Base-by-base conservation (phyloP, 1,140 invertebrate species). In the Octopus sinensis region DNA sequence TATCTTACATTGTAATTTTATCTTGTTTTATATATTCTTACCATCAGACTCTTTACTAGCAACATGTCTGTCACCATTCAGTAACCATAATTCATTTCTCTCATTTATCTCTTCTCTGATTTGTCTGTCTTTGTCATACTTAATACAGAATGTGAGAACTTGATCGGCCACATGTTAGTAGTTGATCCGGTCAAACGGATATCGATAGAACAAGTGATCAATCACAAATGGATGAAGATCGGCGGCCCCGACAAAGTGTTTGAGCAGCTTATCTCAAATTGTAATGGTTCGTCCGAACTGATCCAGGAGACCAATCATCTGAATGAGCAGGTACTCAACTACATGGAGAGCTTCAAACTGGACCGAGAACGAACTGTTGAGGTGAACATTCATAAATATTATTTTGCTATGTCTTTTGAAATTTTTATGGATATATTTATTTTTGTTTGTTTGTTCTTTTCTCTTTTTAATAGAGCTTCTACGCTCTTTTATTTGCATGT, bases 341-440 rank as follows among this genome's bases (percentile, higher is more conserved):
- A 98, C 51, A 98, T 98, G 96, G 95, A 96, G 85, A 96, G 95
- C 87, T 93, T 97, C 82, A 96, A 96, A 62, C 96, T 98, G 83
- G 96, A 97, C 88, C 94, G 95, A 68, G 92, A 93, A 73, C 95
- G 95, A 91, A 97, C 96, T 53, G 92, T 93, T 89, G 94, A 95
- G 91, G 94, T 94, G 87, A 86, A 43, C 30, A 43, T 43, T 43
- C 30, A 43, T 43, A 43, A 3, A 43, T 43, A 43, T 43, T 43
- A 43, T 43, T 43, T 43, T 43, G 1, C 30, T 43, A 43, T 43
- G 30, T 43, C 30, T 43, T 43, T 43, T 43, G 30, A 43, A 43
- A 43, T 43, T 43, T 43, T 43, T 43, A 43, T 43, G 30, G 30
- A 43, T 43, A 43, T 43, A 43, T 43, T 43, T 43, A 43, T 3